phyloP scores from a whole-genome alignment of 2,797 vertebrate species.

The Sparus aurata region DNA sequence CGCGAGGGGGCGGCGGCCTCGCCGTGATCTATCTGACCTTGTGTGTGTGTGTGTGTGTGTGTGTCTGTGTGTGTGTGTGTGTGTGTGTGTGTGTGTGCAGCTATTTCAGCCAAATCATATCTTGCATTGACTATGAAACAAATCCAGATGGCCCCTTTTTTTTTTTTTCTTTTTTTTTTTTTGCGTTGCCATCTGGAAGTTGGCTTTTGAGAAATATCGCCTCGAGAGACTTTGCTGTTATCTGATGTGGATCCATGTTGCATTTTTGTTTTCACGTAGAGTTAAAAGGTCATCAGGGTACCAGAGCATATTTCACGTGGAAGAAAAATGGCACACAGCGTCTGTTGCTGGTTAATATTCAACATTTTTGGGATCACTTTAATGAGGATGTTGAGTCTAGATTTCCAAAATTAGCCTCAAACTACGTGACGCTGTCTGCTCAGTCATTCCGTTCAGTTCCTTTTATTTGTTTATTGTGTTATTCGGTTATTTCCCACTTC shows the following conservation, averaged over 20 bases:
- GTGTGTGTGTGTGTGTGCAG: constrained; percentile 20
- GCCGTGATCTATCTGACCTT: constrained; percentile 20
- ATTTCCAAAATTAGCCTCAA: constrained; percentile 1
- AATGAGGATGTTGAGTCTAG: neutral
- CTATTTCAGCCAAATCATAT: constrained; percentile 30
- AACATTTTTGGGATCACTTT: neutral
- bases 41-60: constrained; percentile 21
- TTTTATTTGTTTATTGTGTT: neutral
- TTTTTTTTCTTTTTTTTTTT: neutral
- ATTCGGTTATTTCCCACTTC: neutral
- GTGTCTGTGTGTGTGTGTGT: too few relatives aligned
- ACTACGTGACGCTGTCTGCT: too few relatives aligned
- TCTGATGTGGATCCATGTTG: neutral
- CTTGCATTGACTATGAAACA: neutral
- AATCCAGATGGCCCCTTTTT: too few relatives aligned
- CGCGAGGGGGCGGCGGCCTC: constrained; percentile 23
- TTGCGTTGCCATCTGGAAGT: constrained; percentile 9
- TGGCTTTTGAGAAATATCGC: neutral
- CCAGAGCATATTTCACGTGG: neutral
- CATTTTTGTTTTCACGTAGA: neutral
- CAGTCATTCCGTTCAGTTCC: neutral
- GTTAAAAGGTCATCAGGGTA: constrained; percentile 11
- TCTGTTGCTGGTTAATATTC: neutral
- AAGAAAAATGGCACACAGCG: neutral
- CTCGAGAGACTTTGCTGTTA: constrained; percentile 5